phyloP scores from a whole-genome alignment of 2,888 invertebrate species.

The Drosophila peninsularis region DNA sequence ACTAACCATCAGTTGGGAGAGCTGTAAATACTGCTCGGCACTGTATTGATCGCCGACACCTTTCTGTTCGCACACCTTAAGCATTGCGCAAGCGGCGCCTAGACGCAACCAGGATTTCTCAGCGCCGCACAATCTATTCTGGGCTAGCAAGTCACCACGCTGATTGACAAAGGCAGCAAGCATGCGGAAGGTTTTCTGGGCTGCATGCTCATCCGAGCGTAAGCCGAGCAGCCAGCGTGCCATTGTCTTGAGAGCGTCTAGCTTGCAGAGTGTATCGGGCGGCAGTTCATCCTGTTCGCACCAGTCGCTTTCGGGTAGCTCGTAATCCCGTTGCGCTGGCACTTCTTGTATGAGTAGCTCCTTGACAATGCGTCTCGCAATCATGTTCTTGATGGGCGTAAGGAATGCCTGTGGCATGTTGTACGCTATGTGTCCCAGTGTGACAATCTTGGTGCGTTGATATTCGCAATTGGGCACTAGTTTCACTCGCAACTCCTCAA shows the following conservation, averaged over 20 bases:
- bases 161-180: slow-evolving; percentile 96
- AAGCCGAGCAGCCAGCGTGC: slow-evolving; percentile 97
- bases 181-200: slow-evolving; percentile 97
- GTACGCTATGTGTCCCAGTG: slow-evolving; percentile 96
- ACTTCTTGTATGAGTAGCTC: slow-evolving; percentile 94
- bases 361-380: slow-evolving; percentile 97
- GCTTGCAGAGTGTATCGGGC: slow-evolving; percentile 95
- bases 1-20: slow-evolving; percentile 95
- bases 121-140: slow-evolving; percentile 90
- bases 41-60: slow-evolving; percentile 97
- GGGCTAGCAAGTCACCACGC: slow-evolving; percentile 93
- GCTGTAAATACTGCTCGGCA: slow-evolving; percentile 96
- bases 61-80: slow-evolving; percentile 98
- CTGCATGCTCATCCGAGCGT: slow-evolving; percentile 93
- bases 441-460: slow-evolving; percentile 97
- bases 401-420: slow-evolving; percentile 96
- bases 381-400: slow-evolving; percentile 95
- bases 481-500: slow-evolving; percentile 91
- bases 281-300: slow-evolving; percentile 94
- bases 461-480: slow-evolving; percentile 90
- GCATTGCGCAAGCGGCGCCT: slow-evolving; percentile 97
- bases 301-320: slow-evolving; percentile 87
- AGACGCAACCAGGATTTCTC: slow-evolving; percentile 97
- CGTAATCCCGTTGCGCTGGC: slow-evolving; percentile 85
- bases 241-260: slow-evolving; percentile 98